phyloP scores from a whole-genome alignment of 2,888 invertebrate genomes.

The Rambutsinella grinnellia region DNA sequence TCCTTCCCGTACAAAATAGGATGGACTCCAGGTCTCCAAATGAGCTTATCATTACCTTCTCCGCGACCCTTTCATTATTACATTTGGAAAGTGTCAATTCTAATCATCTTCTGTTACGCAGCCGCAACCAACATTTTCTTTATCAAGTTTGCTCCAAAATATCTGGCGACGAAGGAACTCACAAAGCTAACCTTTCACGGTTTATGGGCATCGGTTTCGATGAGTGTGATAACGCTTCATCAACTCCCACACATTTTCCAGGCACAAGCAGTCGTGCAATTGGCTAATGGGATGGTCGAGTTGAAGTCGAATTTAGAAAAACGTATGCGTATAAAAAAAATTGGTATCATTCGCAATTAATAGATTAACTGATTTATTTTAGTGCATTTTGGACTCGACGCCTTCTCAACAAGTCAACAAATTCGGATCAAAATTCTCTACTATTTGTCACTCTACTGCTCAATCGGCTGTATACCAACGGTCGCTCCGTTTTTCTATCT shows the following conservation, averaged over 20 bases:
- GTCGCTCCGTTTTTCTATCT: slow-evolving; percentile 6
- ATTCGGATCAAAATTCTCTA: neutral
- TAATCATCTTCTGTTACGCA: neutral
- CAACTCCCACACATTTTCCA: neutral
- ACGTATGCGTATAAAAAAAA: too few species aligned
- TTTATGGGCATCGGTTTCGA: neutral
- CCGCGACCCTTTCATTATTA: neutral
- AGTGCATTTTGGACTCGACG: slow-evolving; percentile 9
- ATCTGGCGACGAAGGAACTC: neutral
- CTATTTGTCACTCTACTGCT: neutral
- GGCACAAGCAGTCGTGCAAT: neutral
- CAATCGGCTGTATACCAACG: neutral
- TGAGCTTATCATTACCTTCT: neutral
- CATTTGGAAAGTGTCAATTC: neutral
- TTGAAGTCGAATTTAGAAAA: slow-evolving; percentile 10
- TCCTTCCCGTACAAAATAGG: slow-evolving; percentile 8
- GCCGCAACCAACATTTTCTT: neutral
- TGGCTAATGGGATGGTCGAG: slow-evolving; percentile 7
- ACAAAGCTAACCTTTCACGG: slow-evolving; percentile 12
- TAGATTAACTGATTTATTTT: neutral
- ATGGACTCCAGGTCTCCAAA: slow-evolving; percentile 16
- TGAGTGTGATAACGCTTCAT: neutral
- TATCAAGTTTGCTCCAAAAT: neutral
- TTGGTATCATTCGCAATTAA: neutral
- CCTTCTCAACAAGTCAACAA: neutral